Percentiles rank a stretch among this genome's conserved stretches.
Evolutionary conservation across 1,140 invertebrate species (phyloP).

Genomic region (Drosophila sp.): DNA sequence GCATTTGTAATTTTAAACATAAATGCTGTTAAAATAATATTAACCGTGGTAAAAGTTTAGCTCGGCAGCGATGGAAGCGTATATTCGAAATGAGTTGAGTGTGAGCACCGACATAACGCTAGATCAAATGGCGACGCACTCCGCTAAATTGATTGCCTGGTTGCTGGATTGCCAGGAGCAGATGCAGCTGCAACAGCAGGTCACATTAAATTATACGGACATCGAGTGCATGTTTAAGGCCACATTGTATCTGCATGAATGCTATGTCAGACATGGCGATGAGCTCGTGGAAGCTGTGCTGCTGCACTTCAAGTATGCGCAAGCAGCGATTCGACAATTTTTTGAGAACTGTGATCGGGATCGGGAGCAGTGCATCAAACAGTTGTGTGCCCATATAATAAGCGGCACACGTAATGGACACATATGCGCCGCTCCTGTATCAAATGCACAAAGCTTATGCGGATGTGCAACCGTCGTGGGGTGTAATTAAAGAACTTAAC

Average conservation of each 20-base stretch:
- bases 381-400: slow-evolving; percentile 52
- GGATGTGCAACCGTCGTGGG: slow-evolving; percentile 55
- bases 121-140: slow-evolving; percentile 49
- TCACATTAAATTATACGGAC: slow-evolving; percentile 40
- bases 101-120: slow-evolving; percentile 36
- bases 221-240: slow-evolving; percentile 64
- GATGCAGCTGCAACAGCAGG: slow-evolving; percentile 35
- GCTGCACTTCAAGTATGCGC: slow-evolving; percentile 1
- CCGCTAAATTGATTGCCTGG: slow-evolving; percentile 55
- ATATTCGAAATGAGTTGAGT: slow-evolving; percentile 53
- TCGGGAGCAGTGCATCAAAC: slow-evolving; percentile 23
- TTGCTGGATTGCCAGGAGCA: slow-evolving; percentile 55
- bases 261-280: slow-evolving; percentile 46
- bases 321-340: slow-evolving; percentile 23
- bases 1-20: background rate
- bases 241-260: slow-evolving; percentile 61
- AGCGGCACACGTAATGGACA: slow-evolving; percentile 47
- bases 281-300: slow-evolving; percentile 45
- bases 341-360: slow-evolving; percentile 16
- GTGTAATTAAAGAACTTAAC: slow-evolving; percentile 52
- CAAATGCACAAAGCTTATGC: slow-evolving; percentile 46
- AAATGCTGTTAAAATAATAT: background rate
- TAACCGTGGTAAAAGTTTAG: background rate
- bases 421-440: slow-evolving; percentile 45
- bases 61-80: slow-evolving; percentile 48